These are phyloP conservation scores for Hemibagrus wyckioides DNA, from an alignment of 2,113 vertebrate species.

Conservation along the genomic window DNA sequence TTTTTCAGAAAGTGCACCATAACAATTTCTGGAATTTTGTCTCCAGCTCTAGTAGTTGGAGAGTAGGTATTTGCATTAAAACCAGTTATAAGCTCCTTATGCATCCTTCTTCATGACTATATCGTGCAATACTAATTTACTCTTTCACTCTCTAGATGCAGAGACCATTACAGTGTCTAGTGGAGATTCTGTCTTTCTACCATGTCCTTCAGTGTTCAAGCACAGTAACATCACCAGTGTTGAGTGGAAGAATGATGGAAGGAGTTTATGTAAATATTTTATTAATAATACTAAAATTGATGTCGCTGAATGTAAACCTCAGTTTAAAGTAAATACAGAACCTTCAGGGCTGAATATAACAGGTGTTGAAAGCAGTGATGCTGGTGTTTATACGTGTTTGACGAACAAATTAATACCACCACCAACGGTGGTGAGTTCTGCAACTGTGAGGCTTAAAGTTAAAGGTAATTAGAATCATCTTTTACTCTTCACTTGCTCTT, in stretches of 20 bases:
- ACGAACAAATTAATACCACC: conserved; percentile 22
- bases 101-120: background rate
- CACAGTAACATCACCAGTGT: background rate
- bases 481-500: background rate
- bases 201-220: background rate
- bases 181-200: conserved; percentile 29
- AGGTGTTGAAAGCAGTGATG: conserved; percentile 25
- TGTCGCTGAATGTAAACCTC: background rate
- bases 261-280: conserved; percentile 1
- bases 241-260: conserved; percentile 32
- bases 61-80: background rate
- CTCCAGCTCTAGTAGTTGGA: background rate
- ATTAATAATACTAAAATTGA: fast-evolving
- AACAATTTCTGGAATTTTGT: background rate
- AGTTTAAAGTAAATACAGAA: background rate
- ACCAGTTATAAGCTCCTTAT: background rate
- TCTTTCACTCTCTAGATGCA: conserved; percentile 25
- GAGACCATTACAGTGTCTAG: background rate
- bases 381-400: conserved; percentile 52
- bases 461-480: background rate
- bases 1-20: background rate
- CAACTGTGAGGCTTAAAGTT: conserved; percentile 9
- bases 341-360: conserved; percentile 5
- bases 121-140: background rate
- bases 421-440: background rate